Conservation (phyloP, 1,140 invertebrate genomes). For the Ectropis grisescens region DNA sequence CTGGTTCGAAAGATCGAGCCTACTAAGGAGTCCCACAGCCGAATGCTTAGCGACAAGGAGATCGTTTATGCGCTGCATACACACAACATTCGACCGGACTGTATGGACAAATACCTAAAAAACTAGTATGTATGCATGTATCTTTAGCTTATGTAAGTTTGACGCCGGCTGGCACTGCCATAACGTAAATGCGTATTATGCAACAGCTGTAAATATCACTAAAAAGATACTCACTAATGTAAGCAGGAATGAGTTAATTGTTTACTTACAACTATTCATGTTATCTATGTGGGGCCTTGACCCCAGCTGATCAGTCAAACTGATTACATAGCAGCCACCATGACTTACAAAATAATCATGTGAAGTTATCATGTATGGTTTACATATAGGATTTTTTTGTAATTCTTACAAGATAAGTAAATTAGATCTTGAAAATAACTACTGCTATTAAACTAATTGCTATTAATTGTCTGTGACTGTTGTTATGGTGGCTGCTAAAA, state of each 20-base stretch:
- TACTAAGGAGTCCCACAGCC: constrained; percentile 94
- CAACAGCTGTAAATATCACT: constrained; percentile 53
- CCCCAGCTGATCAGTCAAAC: constrained; percentile 6
- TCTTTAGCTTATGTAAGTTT: constrained; percentile 18
- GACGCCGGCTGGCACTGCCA: constrained; percentile 7
- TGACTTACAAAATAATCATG: too few relatives aligned
- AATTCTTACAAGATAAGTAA: too few relatives aligned
- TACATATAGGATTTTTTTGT: too few relatives aligned
- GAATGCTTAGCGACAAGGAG: constrained; percentile 95
- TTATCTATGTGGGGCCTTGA: constrained; percentile 22
- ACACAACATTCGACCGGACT: constrained; percentile 93
- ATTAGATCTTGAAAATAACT: too few relatives aligned
- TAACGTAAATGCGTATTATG: constrained; percentile 34
- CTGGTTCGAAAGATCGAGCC: constrained; percentile 92
- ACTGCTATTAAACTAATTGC: too few relatives aligned
- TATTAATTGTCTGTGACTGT: too few relatives aligned
- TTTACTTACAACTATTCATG: too few relatives aligned
- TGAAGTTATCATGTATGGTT: too few relatives aligned
- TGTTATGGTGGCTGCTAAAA: too few relatives aligned
- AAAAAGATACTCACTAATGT: too few relatives aligned
- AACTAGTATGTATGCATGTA: constrained; percentile 85
- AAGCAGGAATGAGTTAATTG: too few relatives aligned
- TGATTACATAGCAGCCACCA: too few relatives aligned
- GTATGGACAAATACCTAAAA: constrained; percentile 85
- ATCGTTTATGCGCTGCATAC: constrained; percentile 94